Percentiles rank a stretch among this genome's conserved stretches.
phyloP scores from a whole-genome alignment of 2,797 vertebrate species.

The Mormyrops attenuatus region DNA sequence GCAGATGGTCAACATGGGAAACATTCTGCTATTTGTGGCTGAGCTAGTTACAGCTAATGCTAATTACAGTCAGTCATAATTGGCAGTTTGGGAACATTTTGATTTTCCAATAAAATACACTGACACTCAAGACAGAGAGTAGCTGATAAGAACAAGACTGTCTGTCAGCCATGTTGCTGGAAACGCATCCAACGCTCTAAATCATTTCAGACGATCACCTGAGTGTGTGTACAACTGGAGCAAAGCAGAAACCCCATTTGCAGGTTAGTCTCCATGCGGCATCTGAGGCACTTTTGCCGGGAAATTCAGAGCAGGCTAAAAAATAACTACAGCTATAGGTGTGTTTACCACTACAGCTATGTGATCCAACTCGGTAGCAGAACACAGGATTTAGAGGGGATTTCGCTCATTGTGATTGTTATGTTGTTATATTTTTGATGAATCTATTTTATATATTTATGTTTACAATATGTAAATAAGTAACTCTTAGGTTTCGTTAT shows the following conservation, averaged over 20 bases:
- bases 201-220: not conserved
- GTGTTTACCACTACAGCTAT: not conserved
- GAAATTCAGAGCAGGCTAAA: not conserved
- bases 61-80: not conserved
- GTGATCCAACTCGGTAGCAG: not conserved
- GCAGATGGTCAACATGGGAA: not conserved
- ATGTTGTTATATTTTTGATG: not conserved
- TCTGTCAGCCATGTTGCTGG: not conserved
- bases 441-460: not conserved
- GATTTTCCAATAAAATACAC: not conserved
- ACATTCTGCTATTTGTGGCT: not conserved
- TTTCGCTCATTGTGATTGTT: not conserved
- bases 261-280: not conserved
- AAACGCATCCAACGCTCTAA: not conserved
- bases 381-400: not conserved
- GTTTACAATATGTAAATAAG: not conserved
- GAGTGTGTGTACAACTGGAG: not conserved
- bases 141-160: not conserved
- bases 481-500: not conserved
- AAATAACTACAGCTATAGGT: not conserved
- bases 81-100: not conserved
- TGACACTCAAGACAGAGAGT: not conserved
- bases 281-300: not conserved
- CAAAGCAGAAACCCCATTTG: not conserved
- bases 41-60: not conserved